Evolutionary conservation across 2,888 invertebrate species (phyloP), one percentile per base, ranked within the genome.

Genomic region (Gryllus longicercus): DNA sequence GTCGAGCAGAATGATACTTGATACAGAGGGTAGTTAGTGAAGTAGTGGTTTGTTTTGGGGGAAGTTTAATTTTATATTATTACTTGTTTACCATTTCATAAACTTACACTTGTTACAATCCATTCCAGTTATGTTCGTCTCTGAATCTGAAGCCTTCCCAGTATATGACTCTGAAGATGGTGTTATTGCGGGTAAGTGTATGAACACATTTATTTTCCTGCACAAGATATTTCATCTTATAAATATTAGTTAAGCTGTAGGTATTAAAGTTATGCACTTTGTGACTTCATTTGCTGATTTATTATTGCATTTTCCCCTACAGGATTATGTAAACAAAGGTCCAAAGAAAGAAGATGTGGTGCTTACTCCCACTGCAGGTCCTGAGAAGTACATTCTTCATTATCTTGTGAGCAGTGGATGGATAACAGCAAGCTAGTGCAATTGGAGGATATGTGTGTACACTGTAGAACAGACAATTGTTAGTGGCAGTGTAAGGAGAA

Each of bases 81-180:
- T 10, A 38, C 38, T 8, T 38, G 38, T 38, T 38, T 38, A 38
- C 38, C 4, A 8, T 38, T 38, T 38, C 8, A 8, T 38, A 5
- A 5, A 38, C 38, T 38, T 38, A 38, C 8, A 38, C 38, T 8
- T 38, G 38, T 38, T 38, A 38, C 38, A 8, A 38, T 76, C 82
- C 85, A 76, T 88, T 89, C 84, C 89, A 94, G 92, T 87, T 95
- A 83, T 96, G 95, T 87, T 89, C 91, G 79, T 88, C 92, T 81
- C 90, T 96, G 85, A 93, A 95, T 86, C 89, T 97, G 86, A 92
- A 94, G 84, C 95, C 96, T 83, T 93, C 95, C 81, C 95, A 95
- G 87, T 97, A 96, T 89, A 92, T 95, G 84, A 95, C 96, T 5
- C 90, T 96, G 87, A 97, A 97, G 88, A 93, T 96, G 18, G 91